These are phyloP conservation scores for Leuciscus waleckii DNA, from an alignment of 2,797 vertebrate species.

Conservation along the genomic window DNA sequence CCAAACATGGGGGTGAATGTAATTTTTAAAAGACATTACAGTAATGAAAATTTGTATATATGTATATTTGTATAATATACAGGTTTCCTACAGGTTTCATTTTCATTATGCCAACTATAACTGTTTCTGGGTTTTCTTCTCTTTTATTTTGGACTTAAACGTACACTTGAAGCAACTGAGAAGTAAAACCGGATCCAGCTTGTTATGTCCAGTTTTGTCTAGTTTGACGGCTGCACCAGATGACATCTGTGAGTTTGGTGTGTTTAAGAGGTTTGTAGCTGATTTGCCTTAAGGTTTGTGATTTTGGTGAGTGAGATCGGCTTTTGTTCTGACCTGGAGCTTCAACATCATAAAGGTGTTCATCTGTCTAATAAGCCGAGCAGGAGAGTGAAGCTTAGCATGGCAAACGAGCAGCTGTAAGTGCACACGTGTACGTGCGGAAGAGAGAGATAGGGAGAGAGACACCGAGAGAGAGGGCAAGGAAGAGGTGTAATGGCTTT, in stretches of 20 bases:
- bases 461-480: not conserved
- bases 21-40: not conserved
- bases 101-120: not conserved
- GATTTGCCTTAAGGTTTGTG: conserved; percentile 57
- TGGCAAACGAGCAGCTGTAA: conserved; percentile 47
- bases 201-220: conserved; percentile 32
- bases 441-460: conserved; percentile 1
- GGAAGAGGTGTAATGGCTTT: conserved; percentile 68
- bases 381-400: conserved; percentile 26
- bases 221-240: not conserved
- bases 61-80: too few species aligned
- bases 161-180: not conserved
- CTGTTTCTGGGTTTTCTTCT: not conserved
- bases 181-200: not conserved
- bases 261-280: not conserved
- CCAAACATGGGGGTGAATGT: too few species aligned
- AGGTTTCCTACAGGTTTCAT: not conserved
- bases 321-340: conserved; percentile 30
- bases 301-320: not conserved
- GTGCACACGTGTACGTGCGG: conserved; percentile 19
- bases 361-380: conserved; percentile 51
- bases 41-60: too few species aligned
- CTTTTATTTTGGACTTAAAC: not conserved
- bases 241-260: not conserved
- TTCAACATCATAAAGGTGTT: conserved; percentile 42